Evolutionary conservation across 2,113 vertebrate species (phyloP).

Genomic region (Amphiprion percula): DNA sequence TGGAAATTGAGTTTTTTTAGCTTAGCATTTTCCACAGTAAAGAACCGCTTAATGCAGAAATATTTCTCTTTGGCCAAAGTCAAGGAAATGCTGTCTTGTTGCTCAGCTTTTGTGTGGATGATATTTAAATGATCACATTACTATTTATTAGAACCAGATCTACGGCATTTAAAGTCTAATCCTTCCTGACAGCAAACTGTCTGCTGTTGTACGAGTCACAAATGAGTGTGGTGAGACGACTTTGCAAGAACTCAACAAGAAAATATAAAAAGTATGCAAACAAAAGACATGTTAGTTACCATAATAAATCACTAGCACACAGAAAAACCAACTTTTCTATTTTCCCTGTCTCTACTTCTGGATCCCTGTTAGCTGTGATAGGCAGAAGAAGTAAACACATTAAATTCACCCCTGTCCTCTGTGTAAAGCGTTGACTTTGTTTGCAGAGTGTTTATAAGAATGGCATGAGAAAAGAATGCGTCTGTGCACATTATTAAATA

Average conservation of each 20-base stretch:
- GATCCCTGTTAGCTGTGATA: background rate
- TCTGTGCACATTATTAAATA: background rate
- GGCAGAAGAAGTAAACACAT: background rate
- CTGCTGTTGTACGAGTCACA: background rate
- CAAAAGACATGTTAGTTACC: slow-evolving; percentile 10
- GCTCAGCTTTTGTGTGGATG: background rate
- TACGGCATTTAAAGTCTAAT: slow-evolving; percentile 10
- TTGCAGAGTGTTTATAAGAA: background rate
- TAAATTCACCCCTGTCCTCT: background rate
- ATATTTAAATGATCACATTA: slow-evolving; percentile 5
- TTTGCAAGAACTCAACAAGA: background rate
- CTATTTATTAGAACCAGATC: slow-evolving; percentile 25
- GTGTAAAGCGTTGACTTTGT: background rate
- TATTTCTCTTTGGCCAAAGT: background rate
- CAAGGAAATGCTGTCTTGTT: background rate
- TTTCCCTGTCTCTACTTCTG: background rate
- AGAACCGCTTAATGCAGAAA: background rate
- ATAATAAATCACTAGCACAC: background rate
- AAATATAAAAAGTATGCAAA: slow-evolving; percentile 18
- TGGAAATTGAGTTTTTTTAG: slow-evolving; percentile 38
- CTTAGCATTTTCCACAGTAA: slow-evolving; percentile 23
- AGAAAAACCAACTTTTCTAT: background rate
- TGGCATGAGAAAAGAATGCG: background rate
- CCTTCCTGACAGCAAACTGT: slow-evolving; percentile 5
- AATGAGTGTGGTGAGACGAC: slow-evolving; percentile 1